Evolutionary conservation across 2,797 vertebrate genomes (phyloP).

Genomic region (Fundulus diaphanus): DNA sequence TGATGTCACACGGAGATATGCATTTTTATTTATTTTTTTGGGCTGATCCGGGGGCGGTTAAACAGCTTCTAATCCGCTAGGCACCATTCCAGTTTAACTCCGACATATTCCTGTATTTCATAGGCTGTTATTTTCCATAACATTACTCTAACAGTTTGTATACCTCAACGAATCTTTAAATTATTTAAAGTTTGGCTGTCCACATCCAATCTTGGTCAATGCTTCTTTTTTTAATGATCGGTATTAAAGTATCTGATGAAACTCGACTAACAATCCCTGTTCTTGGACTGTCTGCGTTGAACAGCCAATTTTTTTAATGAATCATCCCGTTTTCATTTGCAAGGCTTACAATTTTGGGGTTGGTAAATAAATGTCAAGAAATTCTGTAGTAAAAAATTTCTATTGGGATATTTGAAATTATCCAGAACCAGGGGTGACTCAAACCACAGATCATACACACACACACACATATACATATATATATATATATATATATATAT

Average conservation of each 20-base stretch:
- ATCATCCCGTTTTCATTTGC: background rate
- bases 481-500: too few relatives aligned
- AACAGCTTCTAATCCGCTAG: constrained; percentile 8
- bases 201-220: background rate
- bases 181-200: background rate
- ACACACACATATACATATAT: too few relatives aligned
- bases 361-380: background rate
- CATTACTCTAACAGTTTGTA: background rate
- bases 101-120: background rate
- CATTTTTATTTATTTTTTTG: background rate
- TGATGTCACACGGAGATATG: background rate
- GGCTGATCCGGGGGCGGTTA: constrained; percentile 35
- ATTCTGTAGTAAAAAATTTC: too few relatives aligned
- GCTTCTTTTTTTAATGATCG: background rate
- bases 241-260: background rate
- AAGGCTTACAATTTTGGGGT: background rate
- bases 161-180: background rate
- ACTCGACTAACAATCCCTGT: background rate
- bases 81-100: background rate
- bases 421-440: too few relatives aligned
- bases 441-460: too few relatives aligned
- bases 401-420: too few relatives aligned
- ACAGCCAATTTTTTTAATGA: background rate
- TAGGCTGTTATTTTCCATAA: background rate
- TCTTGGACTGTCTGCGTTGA: background rate